Base-by-base conservation (phyloP, 1,140 invertebrate species). In the Brachionus paranguensis region DNA sequence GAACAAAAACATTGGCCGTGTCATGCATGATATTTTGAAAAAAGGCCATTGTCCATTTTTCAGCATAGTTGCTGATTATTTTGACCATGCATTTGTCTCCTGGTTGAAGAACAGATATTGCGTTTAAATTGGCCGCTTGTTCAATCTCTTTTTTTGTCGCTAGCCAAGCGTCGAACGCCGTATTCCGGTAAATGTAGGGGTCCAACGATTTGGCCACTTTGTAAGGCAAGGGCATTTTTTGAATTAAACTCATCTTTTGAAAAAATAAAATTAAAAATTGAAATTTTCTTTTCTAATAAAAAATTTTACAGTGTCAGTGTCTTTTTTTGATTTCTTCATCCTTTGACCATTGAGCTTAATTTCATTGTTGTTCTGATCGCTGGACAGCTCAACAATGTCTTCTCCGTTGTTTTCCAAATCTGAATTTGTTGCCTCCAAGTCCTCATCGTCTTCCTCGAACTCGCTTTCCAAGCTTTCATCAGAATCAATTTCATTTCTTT, bases 181-280 rank as follows among this genome's bases (percentile, higher is more conserved):
- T 81, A n/a, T 81, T 81, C 41, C 78, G 14, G 20, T 81, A 81
- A 24, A 81, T 81, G 43, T 64, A 43, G 2, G 78, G 78, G 20
- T 81, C 78, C 53, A 81, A 68, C 12, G 78, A 81, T 47, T 81
- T 81, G n/a, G 78, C 78, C 10, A 81, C 78, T 64, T 81, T 81
- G 27, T 81, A 81, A 20, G 78, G 78, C 33, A 81, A 81, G 12
- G 78, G 78, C 78, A 81, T 81, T n/a, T 81, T 81, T 81, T 81
- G 78, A 12, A 68, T 68, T 43, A 79, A 64, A 64, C 33, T 64
- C 14, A 81, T 24, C 43, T 76, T 47, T 37, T 37, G 33, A 37
- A 37, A 37, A 37, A 37, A 37, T 37, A 37, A 37, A 37, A 37
- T 37, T 37, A 0, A 37, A 37, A 37, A 37, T 7, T 6, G 0